A percentile compares a stretch with the other conserved stretches of the same genome.
These are phyloP conservation scores for Leucophenga varia DNA, from an alignment of 1,140 invertebrate species.

Conservation along the genomic window DNA sequence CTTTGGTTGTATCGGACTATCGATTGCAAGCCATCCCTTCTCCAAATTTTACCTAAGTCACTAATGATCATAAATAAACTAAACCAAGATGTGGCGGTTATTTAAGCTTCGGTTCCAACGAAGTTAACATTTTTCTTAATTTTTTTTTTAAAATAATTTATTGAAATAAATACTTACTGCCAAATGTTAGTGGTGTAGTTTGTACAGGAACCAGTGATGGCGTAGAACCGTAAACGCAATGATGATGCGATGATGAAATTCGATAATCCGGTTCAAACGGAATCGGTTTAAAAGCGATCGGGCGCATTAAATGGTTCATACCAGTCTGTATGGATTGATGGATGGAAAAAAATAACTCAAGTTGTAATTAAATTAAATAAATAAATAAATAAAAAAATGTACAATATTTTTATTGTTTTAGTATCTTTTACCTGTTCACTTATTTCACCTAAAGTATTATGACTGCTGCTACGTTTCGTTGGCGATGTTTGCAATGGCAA, in stretches of 20 bases:
- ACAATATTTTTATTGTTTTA: no score
- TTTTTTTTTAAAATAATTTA: no score
- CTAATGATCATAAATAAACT: no score
- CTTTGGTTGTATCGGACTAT: no score
- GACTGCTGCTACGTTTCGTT: background rate
- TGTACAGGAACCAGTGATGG: slow-evolving; percentile 40
- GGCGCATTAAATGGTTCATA: slow-evolving; percentile 39
- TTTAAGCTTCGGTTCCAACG: no score
- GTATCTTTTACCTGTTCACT: no score
- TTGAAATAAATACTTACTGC: slow-evolving; percentile 40
- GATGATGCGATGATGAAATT: slow-evolving; percentile 28
- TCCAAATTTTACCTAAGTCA: no score
- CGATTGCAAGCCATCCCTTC: no score
- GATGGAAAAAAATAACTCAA: slow-evolving; percentile 10
- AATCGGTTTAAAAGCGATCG: slow-evolving; percentile 53
- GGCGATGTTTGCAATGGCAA: background rate
- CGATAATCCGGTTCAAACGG: slow-evolving; percentile 54
- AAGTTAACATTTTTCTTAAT: no score
- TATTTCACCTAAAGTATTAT: no score
- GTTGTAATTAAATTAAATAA: no score
- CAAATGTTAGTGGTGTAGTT: slow-evolving; percentile 36
- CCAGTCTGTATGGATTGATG: slow-evolving; percentile 5
- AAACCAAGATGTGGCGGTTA: no score
- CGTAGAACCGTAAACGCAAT: slow-evolving; percentile 36
- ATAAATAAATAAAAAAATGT: slow-evolving; percentile 12